These are phyloP conservation scores for Protophormia terraenovae DNA, from an alignment of 2,888 invertebrate genomes.

Conservation along the genomic window DNA sequence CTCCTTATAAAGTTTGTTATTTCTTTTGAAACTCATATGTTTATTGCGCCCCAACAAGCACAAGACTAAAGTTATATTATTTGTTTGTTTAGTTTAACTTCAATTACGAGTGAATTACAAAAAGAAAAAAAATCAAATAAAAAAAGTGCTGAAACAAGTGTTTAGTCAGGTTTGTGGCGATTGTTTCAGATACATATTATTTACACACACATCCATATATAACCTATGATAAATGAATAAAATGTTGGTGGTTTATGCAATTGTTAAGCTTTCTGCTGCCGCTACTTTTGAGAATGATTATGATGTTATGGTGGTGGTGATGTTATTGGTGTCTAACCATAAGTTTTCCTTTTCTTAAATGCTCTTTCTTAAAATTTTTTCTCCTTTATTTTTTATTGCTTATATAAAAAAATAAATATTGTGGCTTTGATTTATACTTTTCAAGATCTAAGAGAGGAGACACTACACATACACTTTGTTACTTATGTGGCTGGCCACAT, in stretches of 20 bases:
- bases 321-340: neutral
- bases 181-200: slow-evolving; percentile 54
- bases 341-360: slow-evolving; percentile 36
- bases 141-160: slow-evolving; percentile 64
- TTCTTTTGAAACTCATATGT: slow-evolving; percentile 4
- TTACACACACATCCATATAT: too few relatives aligned
- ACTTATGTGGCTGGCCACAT: slow-evolving; percentile 15
- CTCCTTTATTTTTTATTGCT: slow-evolving; percentile 1
- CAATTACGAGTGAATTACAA: slow-evolving; percentile 49
- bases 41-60: slow-evolving; percentile 13
- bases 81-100: slow-evolving; percentile 32
- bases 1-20: slow-evolving; percentile 38
- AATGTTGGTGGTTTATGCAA: slow-evolving; percentile 18
- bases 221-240: neutral
- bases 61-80: slow-evolving; percentile 1
- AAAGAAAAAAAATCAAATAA: neutral
- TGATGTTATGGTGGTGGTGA: slow-evolving; percentile 29
- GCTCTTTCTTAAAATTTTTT: slow-evolving; percentile 15
- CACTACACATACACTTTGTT: neutral
- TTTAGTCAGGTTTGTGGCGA: slow-evolving; percentile 51
- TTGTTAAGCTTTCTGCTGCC: too few relatives aligned
- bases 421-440: slow-evolving; percentile 62
- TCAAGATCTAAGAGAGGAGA: slow-evolving; percentile 37
- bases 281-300: slow-evolving; percentile 47
- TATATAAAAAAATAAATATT: slow-evolving; percentile 46